Percentiles rank a stretch among this genome's conserved stretches.
Conservation (phyloP, 2,888 invertebrate species). For the Sminthurinus aureus region DNA sequence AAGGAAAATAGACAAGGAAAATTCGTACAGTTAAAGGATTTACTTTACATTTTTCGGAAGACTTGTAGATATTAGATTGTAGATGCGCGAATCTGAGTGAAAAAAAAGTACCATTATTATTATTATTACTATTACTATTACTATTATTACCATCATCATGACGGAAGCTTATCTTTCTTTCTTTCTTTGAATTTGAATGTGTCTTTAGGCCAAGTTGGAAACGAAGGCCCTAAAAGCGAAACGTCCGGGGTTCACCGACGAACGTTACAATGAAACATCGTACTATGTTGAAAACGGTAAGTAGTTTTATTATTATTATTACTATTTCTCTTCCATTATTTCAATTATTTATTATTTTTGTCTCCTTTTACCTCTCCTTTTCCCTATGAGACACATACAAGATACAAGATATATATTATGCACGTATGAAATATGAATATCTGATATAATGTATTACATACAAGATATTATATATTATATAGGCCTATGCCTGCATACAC, state of each 20-base stretch:
- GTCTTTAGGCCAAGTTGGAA: slow-evolving; percentile 81
- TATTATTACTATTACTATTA: slow-evolving; percentile 15
- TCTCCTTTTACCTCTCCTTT: background rate
- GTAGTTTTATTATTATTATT: slow-evolving; percentile 61
- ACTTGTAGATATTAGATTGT: background rate
- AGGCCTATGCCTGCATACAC: too few relatives aligned
- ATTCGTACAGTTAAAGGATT: background rate
- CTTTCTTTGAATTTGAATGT: slow-evolving; percentile 25
- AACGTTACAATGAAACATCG: slow-evolving; percentile 91
- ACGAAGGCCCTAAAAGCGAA: slow-evolving; percentile 90
- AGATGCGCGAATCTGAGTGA: slow-evolving; percentile 21
- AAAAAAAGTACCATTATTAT: slow-evolving; percentile 18
- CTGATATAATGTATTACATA: too few relatives aligned
- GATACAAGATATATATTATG: too few relatives aligned
- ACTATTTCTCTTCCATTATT: background rate
- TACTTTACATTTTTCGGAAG: background rate
- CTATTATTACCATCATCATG: slow-evolving; percentile 15
- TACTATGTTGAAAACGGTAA: slow-evolving; percentile 96
- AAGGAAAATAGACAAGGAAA: background rate
- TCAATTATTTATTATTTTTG: background rate
- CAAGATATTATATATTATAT: too few relatives aligned
- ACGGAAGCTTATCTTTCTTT: slow-evolving; percentile 20
- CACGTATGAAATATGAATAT: too few relatives aligned
- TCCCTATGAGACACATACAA: background rate
- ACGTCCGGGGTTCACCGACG: slow-evolving; percentile 89